Evolutionary conservation across 2,113 vertebrate species (phyloP).

Genomic region (Leuciscus idus): DNA sequence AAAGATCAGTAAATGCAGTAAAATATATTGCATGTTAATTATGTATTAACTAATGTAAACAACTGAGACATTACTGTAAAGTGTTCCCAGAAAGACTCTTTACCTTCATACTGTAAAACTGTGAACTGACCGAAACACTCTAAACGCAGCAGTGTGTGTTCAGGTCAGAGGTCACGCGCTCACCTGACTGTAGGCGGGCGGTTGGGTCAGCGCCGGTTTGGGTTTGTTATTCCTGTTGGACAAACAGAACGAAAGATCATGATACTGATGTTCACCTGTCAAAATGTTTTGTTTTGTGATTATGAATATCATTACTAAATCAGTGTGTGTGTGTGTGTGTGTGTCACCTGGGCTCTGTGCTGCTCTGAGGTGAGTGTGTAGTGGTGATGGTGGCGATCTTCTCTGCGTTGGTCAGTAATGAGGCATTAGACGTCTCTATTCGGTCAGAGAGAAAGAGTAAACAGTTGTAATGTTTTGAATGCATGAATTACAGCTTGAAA

Average conservation of each 20-base stretch:
- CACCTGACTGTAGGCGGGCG: slow-evolving; percentile 49
- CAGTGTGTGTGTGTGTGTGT: slow-evolving; percentile 14
- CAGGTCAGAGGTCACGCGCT: not conserved
- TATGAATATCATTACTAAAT: not conserved
- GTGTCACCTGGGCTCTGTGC: slow-evolving; percentile 43
- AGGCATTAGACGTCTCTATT: slow-evolving; percentile 54
- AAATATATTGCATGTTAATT: too few species aligned
- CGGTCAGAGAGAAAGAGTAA: not conserved
- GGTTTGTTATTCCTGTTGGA: slow-evolving; percentile 51
- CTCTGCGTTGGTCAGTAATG: slow-evolving; percentile 55
- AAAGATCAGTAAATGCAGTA: too few species aligned
- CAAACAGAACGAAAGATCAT: not conserved
- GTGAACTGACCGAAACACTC: too few species aligned
- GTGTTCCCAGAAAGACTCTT: too few species aligned
- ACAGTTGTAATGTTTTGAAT: not conserved
- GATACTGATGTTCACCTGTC: not conserved
- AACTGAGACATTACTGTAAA: too few species aligned
- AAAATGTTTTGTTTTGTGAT: not conserved
- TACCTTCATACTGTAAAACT: too few species aligned
- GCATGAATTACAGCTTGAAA: not conserved
- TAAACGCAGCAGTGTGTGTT: too few species aligned
- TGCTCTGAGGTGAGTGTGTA: slow-evolving; percentile 55
- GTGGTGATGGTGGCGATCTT: slow-evolving; percentile 59
- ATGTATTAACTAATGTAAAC: too few species aligned
- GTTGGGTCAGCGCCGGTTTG: slow-evolving; percentile 28